phyloP scores from a whole-genome alignment of 1,140 invertebrate genomes.

The Hirudo medicinalis region DNA sequence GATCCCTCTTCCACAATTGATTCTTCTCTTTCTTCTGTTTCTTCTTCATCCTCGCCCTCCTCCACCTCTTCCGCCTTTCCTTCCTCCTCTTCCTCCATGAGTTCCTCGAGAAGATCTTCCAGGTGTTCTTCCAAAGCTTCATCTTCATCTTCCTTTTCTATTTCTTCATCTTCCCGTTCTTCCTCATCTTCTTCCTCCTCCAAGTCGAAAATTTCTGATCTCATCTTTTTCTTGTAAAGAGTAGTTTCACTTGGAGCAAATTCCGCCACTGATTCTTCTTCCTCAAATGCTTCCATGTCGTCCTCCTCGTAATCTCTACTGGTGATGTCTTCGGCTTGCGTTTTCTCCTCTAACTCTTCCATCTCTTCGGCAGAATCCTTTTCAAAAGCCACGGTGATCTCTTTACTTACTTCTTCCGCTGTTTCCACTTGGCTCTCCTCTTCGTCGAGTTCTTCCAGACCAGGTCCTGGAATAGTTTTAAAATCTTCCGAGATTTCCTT shows the following conservation, averaged over 20 bases:
- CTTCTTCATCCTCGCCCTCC: too few species aligned
- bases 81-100: conserved; percentile 1
- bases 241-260: neutral
- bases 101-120: neutral
- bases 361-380: too few species aligned
- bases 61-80: neutral
- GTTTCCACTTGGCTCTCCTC: too few species aligned
- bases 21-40: too few species aligned
- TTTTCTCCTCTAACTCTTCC: too few species aligned
- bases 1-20: too few species aligned
- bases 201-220: neutral
- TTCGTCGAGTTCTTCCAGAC: too few species aligned
- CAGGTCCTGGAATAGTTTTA: too few species aligned
- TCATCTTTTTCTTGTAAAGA: neutral
- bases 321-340: neutral
- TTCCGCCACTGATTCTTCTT: conserved; percentile 1
- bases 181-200: neutral
- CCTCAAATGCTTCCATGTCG: neutral
- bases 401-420: too few species aligned
- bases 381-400: too few species aligned
- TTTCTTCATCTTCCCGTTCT: neutral
- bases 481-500: too few species aligned
- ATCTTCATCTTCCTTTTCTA: neutral
- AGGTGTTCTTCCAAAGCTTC: neutral
- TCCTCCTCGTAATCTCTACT: neutral